Evolutionary conservation across 2,113 vertebrate genomes (phyloP).

Genomic region (Leptocoma aspasia): DNA sequence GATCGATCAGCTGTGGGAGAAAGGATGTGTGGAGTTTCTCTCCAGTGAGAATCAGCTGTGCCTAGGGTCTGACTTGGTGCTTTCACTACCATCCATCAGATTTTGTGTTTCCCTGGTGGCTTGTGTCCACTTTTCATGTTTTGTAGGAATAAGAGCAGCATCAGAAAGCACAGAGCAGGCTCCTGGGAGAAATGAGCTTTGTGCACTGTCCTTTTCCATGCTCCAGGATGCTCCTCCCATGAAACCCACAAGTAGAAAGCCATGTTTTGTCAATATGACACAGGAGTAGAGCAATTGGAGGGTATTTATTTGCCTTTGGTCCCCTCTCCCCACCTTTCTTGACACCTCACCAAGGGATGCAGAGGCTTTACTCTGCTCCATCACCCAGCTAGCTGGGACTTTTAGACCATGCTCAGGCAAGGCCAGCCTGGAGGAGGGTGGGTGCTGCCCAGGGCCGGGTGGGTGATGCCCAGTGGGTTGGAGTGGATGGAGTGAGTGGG

Average conservation of each 20-base stretch:
- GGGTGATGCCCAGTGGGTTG: neutral
- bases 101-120: neutral
- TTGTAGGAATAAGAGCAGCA: neutral
- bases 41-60: neutral
- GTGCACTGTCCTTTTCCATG: neutral
- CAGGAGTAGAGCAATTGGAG: neutral
- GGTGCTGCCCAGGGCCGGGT: neutral
- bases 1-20: neutral
- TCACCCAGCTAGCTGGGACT: neutral
- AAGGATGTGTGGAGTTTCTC: neutral
- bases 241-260: neutral
- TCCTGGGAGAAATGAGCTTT: neutral
- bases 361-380: neutral
- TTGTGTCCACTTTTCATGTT: neutral
- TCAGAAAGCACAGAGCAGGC: neutral
- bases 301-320: neutral
- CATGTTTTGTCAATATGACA: neutral
- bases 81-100: neutral
- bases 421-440: neutral
- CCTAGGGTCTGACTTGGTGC: neutral
- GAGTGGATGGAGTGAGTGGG: neutral
- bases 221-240: neutral
- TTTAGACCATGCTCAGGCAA: neutral
- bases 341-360: neutral
- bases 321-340: neutral